Percentiles rank a stretch among this genome's conserved stretches.
These are phyloP conservation scores for Scaptodrosophila lebanonensis DNA, from an alignment of 1,140 invertebrate genomes.

Conservation along the genomic window DNA sequence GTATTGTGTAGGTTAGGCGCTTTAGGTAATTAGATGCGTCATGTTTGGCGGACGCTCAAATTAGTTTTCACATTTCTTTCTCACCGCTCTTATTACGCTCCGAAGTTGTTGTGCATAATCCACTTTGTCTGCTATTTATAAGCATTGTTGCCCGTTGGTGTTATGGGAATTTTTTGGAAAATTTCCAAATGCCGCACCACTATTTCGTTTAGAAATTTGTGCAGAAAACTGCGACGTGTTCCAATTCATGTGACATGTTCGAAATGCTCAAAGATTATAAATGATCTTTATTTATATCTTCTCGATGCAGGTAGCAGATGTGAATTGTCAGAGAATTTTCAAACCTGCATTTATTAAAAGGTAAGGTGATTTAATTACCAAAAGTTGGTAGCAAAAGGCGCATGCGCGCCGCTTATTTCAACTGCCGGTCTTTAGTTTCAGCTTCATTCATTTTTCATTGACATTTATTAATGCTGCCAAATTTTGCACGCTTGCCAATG, in stretches of 20 bases:
- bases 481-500: no score
- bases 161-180: constrained; percentile 62
- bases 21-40: constrained; percentile 52
- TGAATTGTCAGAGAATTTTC: no score
- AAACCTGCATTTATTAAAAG: no score
- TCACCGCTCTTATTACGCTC: constrained; percentile 31
- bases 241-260: constrained; percentile 62
- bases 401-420: no score
- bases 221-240: constrained; percentile 43
- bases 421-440: no score
- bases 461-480: no score
- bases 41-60: constrained; percentile 19
- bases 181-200: constrained; percentile 67
- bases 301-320: no score
- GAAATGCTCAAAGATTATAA: no score
- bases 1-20: background rate
- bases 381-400: no score
- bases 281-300: constrained; percentile 3
- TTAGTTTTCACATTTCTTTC: constrained; percentile 12
- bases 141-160: constrained; percentile 20
- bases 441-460: no score
- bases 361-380: no score
- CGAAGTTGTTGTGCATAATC: no score
- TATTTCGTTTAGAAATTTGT: constrained; percentile 54
- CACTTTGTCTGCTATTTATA: constrained; percentile 41